These are phyloP conservation scores for Neopelma chrysocephalum DNA, from an alignment of 2,797 vertebrate species.

Conservation along the genomic window DNA sequence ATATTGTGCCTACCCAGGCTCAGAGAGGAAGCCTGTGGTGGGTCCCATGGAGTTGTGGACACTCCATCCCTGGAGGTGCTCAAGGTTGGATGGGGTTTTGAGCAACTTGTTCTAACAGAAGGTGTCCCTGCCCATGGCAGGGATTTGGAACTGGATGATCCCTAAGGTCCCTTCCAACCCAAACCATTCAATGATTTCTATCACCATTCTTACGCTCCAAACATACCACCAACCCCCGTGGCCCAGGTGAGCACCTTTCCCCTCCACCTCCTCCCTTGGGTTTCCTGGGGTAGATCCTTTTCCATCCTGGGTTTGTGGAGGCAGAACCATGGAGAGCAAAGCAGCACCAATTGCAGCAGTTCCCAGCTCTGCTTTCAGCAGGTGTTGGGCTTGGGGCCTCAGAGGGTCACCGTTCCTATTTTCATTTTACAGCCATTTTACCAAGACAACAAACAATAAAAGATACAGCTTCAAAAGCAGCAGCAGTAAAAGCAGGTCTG, in stretches of 20 bases:
- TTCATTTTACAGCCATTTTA: neutral
- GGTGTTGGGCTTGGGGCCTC: neutral
- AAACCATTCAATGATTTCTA: neutral
- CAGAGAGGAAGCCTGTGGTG: neutral
- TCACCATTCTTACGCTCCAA: fast-evolving
- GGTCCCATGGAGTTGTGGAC: fast-evolving
- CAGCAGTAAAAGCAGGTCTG: neutral
- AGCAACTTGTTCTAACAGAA: neutral
- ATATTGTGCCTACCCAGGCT: too few species aligned
- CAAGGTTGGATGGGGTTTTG: neutral
- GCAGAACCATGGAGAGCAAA: neutral
- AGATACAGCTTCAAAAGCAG: neutral
- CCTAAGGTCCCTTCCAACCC: neutral
- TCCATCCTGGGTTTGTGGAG: neutral
- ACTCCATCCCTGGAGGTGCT: neutral
- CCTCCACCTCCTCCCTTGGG: neutral
- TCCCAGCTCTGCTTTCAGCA: neutral
- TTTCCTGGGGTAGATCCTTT: neutral
- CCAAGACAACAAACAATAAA: neutral
- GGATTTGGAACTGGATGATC: too few species aligned
- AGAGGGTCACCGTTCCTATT: too few species aligned
- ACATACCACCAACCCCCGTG: too few species aligned
- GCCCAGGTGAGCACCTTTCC: neutral
- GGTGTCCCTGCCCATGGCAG: neutral
- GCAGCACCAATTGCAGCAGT: fast-evolving